phyloP scores from a whole-genome alignment of 2,797 vertebrate genomes.

The Tragopan temminckii region DNA sequence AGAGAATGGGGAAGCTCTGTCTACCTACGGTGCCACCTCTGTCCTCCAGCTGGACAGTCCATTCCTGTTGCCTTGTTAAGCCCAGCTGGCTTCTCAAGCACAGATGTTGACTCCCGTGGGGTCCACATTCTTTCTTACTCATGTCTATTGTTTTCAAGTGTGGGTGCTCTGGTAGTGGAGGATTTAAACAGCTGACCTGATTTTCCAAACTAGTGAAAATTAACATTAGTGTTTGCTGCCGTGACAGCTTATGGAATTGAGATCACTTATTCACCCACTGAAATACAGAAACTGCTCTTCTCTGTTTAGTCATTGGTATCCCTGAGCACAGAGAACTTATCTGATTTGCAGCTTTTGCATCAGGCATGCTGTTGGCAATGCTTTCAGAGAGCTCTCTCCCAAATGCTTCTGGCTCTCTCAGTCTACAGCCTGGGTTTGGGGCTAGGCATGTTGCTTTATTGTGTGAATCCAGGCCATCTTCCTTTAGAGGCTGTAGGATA shows the following conservation, averaged over 20 bases:
- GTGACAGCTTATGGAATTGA: background rate
- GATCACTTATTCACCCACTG: background rate
- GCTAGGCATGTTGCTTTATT: rapidly evolving
- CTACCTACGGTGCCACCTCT: background rate
- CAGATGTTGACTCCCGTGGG: background rate
- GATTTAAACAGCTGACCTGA: background rate
- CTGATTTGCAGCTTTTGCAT: background rate
- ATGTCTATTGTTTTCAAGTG: background rate
- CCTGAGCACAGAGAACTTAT: background rate
- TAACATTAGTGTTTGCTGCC: background rate
- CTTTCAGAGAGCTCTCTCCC: background rate
- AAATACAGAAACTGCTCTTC: background rate
- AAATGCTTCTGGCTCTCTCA: background rate
- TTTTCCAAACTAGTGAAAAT: constrained; percentile 1
- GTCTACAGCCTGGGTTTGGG: background rate
- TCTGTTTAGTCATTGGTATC: background rate
- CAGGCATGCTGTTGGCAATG: background rate
- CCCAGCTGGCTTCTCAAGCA: background rate
- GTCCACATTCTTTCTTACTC: background rate
- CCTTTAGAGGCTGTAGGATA: background rate
- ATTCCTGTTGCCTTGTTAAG: background rate
- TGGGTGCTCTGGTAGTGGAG: background rate
- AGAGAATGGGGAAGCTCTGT: background rate
- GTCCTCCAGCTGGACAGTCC: background rate
- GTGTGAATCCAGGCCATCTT: background rate